Evolutionary conservation across 2,888 invertebrate species (phyloP), one percentile per base, ranked within the genome.

Genomic region (Dyspetes luteomarginatus): DNA sequence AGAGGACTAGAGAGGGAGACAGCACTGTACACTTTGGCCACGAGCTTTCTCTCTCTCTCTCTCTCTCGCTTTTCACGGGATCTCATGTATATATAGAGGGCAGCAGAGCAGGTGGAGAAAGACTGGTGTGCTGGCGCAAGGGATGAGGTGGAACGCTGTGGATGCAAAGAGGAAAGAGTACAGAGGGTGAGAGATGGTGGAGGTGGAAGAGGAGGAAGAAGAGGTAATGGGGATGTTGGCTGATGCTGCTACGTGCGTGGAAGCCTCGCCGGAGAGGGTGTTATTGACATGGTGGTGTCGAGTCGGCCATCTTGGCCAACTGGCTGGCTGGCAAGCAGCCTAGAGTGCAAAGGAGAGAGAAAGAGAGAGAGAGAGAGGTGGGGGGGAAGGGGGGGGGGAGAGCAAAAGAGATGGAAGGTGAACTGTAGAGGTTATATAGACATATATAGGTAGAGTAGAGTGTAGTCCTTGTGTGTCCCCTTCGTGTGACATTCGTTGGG

Each of bases 271-370:
- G 85, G 87, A 85, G 88, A 88, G 90, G 89, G 89, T 91, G 91
- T 91, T 91, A 91, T 91, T 92, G 92, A 91, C 91, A 92, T 91
- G 91, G 89, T 90, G 90, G 90, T 90, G 90, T 91, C 89, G 90
- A 86, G 88, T 85, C 89, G 91, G 92, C 92, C 92, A 92, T 92
- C 92, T 91, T 91, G 91, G 90, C 65, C 77, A 77, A 74, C 76
- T 68, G 72, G 76, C 76, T 80, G 60, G 62, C 81, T 69, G 77
- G 56, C 73, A 64, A 58, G 68, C 56, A 64, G 24, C 86, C 88
- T 83, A 28, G 45, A 5, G 15, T 9, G 7, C 5, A 9, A 17
- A 26, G 1, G 45, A 45, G 64, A 45, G 15, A 45, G 15, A 17
- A 17, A 55, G 22, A 26, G 69, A 62, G 62, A 30, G 55, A 12